These are phyloP conservation scores for Notothenia coriiceps DNA, from an alignment of 2,113 vertebrate species.

Conservation along the genomic window DNA sequence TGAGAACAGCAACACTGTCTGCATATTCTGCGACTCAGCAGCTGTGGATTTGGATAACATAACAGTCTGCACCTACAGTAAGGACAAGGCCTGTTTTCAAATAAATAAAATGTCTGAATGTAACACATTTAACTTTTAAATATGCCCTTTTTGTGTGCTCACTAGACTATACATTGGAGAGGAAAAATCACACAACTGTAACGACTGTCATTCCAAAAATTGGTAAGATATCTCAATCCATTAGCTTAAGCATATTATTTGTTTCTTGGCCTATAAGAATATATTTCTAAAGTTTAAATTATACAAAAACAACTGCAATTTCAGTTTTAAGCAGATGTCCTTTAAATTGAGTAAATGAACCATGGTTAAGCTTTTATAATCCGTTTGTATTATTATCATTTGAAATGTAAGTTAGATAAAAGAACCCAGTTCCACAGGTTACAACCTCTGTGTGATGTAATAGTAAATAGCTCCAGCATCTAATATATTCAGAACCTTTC, in stretches of 20 bases:
- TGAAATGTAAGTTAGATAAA: not conserved
- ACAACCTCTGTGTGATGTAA: too few relatives aligned
- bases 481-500: not conserved
- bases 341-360: not conserved
- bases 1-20: constrained; percentile 87
- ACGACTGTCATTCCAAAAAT: constrained; percentile 80
- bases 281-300: not conserved
- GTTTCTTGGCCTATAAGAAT: not conserved
- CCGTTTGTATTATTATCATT: not conserved
- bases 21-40: constrained; percentile 87
- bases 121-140: not conserved
- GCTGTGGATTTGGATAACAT: constrained; percentile 78
- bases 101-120: not conserved
- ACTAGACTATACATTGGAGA: constrained; percentile 75
- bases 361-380: too few relatives aligned
- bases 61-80: constrained; percentile 88
- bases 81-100: constrained; percentile 41
- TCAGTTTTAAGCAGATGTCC: not conserved
- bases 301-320: not conserved
- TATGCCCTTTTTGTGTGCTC: constrained; percentile 1
- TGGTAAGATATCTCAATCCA: constrained; percentile 71
- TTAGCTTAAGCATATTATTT: not conserved
- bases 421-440: too few relatives aligned
- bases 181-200: constrained; percentile 76
- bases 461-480: not conserved